Percentiles rank a stretch among this genome's conserved stretches.
These are phyloP conservation scores for Fabriciana adippe DNA, from an alignment of 2,888 invertebrate genomes.

Conservation along the genomic window DNA sequence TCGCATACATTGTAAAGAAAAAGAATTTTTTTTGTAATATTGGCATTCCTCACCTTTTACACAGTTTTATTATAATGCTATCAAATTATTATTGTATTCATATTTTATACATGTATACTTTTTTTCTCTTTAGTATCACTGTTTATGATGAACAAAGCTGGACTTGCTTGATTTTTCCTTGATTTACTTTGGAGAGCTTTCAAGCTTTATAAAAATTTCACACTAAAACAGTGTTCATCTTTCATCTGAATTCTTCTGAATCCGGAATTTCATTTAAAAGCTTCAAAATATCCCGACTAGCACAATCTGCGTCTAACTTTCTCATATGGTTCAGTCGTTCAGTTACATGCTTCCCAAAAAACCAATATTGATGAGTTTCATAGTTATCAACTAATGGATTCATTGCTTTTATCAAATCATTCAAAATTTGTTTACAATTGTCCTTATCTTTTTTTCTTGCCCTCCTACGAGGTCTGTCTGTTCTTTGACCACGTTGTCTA, in stretches of 20 bases:
- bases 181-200: too few relatives aligned
- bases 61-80: too few relatives aligned
- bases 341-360: constrained; percentile 67
- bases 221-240: not conserved
- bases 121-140: too few relatives aligned
- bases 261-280: constrained; percentile 12
- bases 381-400: constrained; percentile 48
- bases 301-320: constrained; percentile 57
- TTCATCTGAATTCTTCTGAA: not conserved
- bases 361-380: constrained; percentile 56
- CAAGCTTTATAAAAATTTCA: not conserved
- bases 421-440: constrained; percentile 59
- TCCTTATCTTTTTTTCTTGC: constrained; percentile 42
- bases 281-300: constrained; percentile 57
- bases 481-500: constrained; percentile 58
- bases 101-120: too few relatives aligned
- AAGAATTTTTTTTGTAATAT: too few relatives aligned
- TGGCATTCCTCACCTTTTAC: too few relatives aligned
- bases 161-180: too few relatives aligned
- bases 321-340: constrained; percentile 65
- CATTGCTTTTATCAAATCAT: constrained; percentile 63
- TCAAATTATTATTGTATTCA: too few relatives aligned
- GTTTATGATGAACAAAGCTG: too few relatives aligned
- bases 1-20: too few relatives aligned
- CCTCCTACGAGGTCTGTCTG: constrained; percentile 59